phyloP scores from a whole-genome alignment of 2,888 invertebrate species.

The Podabrus alpinus region DNA sequence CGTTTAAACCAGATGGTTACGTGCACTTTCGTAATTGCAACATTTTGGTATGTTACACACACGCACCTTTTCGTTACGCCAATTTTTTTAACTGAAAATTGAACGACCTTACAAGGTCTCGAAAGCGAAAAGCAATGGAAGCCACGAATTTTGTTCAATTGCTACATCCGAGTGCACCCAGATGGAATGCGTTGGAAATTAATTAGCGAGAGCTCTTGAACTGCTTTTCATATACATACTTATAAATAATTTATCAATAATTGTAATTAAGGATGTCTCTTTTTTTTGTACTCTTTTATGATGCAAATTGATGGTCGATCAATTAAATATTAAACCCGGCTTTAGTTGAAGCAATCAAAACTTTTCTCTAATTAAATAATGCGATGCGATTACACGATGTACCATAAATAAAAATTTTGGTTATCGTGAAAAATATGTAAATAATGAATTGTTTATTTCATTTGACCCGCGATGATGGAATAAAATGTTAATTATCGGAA shows the following conservation, averaged over 20 bases:
- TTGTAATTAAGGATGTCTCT: neutral
- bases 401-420: constrained; percentile 12
- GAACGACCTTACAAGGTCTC: neutral
- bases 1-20: constrained; percentile 8
- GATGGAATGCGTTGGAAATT: neutral
- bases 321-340: neutral
- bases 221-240: neutral
- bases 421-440: constrained; percentile 27
- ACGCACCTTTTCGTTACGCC: neutral
- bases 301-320: neutral
- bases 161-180: neutral
- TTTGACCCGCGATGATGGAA: constrained; percentile 29
- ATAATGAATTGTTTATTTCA: constrained; percentile 26
- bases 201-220: neutral
- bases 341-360: neutral
- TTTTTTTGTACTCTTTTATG: neutral
- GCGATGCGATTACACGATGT: neutral
- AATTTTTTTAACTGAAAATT: neutral
- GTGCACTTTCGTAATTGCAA: constrained; percentile 12
- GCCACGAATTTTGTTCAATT: neutral
- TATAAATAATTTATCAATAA: neutral
- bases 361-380: neutral
- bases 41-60: neutral
- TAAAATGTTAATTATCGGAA: constrained; percentile 29
- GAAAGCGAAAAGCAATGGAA: neutral